Evolutionary conservation across 1,140 invertebrate species (phyloP).

Genomic region (Saxidomus purpurata): DNA sequence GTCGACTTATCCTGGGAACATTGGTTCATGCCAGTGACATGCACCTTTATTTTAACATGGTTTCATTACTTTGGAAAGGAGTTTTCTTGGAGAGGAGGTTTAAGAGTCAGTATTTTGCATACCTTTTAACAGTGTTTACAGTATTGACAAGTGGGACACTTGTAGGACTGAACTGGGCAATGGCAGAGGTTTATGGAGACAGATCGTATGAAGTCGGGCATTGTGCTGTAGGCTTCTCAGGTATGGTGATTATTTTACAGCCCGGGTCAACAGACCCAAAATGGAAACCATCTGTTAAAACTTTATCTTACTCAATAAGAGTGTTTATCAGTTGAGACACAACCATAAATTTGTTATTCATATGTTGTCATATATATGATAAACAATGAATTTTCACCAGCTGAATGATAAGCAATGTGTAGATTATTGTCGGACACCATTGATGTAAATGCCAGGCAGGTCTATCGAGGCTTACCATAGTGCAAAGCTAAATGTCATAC

Average conservation of each 20-base stretch:
- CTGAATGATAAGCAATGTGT: too few species aligned
- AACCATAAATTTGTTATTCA: too few species aligned
- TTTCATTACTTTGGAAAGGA: constrained; percentile 91
- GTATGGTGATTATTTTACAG: constrained; percentile 80
- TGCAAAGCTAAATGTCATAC: too few species aligned
- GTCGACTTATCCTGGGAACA: constrained; percentile 88
- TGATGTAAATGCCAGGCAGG: too few species aligned
- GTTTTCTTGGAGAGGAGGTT: constrained; percentile 88
- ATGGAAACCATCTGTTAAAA: too few species aligned
- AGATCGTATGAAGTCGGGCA: constrained; percentile 85
- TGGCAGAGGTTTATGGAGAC: constrained; percentile 79
- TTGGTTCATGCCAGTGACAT: constrained; percentile 91
- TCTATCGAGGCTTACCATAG: too few species aligned
- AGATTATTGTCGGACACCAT: too few species aligned
- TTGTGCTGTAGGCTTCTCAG: constrained; percentile 91
- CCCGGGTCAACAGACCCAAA: too few species aligned
- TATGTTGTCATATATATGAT: too few species aligned
- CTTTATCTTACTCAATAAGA: too few species aligned
- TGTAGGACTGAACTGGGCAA: constrained; percentile 85
- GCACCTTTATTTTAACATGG: constrained; percentile 93
- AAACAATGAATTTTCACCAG: too few species aligned
- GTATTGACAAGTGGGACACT: constrained; percentile 88
- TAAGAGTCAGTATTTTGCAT: constrained; percentile 88
- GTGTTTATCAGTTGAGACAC: too few species aligned
- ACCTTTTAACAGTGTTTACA: constrained; percentile 88